Base-by-base conservation (phyloP, 2,113 vertebrate genomes). In the Saguinus imperator region DNA sequence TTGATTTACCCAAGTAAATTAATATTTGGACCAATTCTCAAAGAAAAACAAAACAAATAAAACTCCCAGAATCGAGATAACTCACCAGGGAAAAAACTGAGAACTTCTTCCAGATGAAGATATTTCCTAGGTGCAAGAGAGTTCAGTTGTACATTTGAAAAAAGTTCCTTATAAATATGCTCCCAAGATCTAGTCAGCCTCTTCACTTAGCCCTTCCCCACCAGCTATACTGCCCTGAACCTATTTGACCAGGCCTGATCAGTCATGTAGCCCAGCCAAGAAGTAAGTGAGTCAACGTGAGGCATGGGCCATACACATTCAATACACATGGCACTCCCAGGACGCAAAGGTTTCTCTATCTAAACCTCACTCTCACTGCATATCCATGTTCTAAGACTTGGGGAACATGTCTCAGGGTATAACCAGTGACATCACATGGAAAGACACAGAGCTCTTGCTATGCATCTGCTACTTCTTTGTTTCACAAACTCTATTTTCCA, bases 21-120 rank as follows among this genome's bases (percentile, higher is more conserved):
- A 86, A 76, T 75, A 76, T 77, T 86, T 82, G 6, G 88, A 37
- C 55, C 88, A 76, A 95, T 73, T 82, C 43, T 91, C 23, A 77
- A 92, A 52, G 25, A 23, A 70, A 43, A 73, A 27, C 5, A 35
- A 48, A 79, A 50, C 0, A 81, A 57, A 55, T 8, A 52, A 57
- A 61, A 23, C 23, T 85, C 14, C 37, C 17, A 75, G 35, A 73
- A 82, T 73, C 23, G 35, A 58, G 52, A 82, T 5, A 25, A 81
- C 17, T 84, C 35, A 73, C 5, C 7, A 73, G n/a, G 25, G 23
- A 77, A 61, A 88, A 4, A 21, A 80, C 13, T 84, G 58, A 77
- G 32, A 66, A 83, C 40, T 27, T 17, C 27, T 61, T 87, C 64
- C 21, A 40, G 37, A 27, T 58, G 29, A 45, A 58, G 37, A n/a